Conservation (phyloP, 2,888 invertebrate species). For the Watsonalla cultraria region DNA sequence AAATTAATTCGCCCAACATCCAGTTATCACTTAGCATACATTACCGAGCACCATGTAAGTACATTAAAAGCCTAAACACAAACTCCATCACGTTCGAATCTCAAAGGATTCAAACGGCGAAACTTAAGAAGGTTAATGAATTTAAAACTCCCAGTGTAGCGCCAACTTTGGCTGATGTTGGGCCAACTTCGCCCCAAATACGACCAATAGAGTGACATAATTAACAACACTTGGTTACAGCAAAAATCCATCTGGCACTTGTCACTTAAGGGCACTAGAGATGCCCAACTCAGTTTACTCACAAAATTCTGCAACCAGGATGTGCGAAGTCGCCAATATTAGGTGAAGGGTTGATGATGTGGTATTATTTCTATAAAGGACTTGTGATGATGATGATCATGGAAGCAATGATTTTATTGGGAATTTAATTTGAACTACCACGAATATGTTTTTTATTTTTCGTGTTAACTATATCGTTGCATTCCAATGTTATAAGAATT, state of each 20-base stretch:
- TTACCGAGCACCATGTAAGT: not conserved
- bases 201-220: conserved; percentile 57
- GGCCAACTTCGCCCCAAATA: conserved; percentile 51
- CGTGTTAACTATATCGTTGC: no score
- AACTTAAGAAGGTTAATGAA: conserved; percentile 36
- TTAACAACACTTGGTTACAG: conserved; percentile 59
- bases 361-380: no score
- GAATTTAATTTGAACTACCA: no score
- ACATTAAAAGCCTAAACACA: not conserved
- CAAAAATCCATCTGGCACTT: conserved; percentile 77
- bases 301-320: conserved; percentile 28
- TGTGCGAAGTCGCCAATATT: conserved; percentile 21
- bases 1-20: no score
- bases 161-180: conserved; percentile 3
- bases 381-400: no score
- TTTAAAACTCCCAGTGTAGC: conserved; percentile 41
- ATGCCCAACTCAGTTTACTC: conserved; percentile 41
- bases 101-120: conserved; percentile 5
- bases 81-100: not conserved
- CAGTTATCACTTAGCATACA: not conserved
- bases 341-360: conserved; percentile 9
- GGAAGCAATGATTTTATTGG: no score
- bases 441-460: no score
- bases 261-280: conserved; percentile 71
- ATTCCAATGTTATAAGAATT: no score